A percentile compares a stretch with the other conserved stretches of the same genome.
These are phyloP conservation scores for Bostrychus sinensis DNA, from an alignment of 2,113 vertebrate species.

Conservation along the genomic window DNA sequence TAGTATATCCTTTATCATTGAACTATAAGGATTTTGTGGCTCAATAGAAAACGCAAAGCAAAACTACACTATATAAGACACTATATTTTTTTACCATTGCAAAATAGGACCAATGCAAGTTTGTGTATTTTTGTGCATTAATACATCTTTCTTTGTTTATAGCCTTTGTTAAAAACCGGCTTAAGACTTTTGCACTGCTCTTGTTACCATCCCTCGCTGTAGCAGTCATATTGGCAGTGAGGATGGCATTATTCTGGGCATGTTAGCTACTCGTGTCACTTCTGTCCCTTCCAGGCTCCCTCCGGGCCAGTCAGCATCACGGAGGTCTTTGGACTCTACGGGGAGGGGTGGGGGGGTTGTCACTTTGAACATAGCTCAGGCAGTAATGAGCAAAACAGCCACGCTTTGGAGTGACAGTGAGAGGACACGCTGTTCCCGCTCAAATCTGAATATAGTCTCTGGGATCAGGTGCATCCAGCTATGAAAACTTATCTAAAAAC, in stretches of 20 bases:
- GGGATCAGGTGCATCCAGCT: constrained; percentile 52
- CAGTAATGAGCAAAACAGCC: constrained; percentile 40
- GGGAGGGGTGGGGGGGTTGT: constrained; percentile 15
- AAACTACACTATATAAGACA: too few species aligned
- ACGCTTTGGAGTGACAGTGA: constrained; percentile 15
- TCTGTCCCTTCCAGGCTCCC: constrained; percentile 17
- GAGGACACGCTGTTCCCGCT: constrained; percentile 20
- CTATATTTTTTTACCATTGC: too few species aligned
- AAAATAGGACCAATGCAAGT: too few species aligned
- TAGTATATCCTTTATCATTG: too few species aligned
- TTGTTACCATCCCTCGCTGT: constrained; percentile 52
- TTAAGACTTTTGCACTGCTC: constrained; percentile 9
- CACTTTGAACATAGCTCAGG: constrained; percentile 34
- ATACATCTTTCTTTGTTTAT: too few species aligned
- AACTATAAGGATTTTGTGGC: too few species aligned
- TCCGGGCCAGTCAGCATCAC: constrained; percentile 9
- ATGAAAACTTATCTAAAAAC: constrained; percentile 11
- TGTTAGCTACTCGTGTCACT: constrained; percentile 5
- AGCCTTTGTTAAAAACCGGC: too few species aligned
- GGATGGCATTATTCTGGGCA: constrained; percentile 39
- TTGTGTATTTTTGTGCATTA: too few species aligned
- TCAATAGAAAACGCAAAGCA: too few species aligned
- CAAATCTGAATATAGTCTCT: constrained; percentile 13
- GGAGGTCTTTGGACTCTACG: constrained; percentile 40
- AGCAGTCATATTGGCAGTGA: constrained; percentile 31